Base-by-base conservation (phyloP, 23 tunicate genomes). In the Oikopleura dioica region DNA sequence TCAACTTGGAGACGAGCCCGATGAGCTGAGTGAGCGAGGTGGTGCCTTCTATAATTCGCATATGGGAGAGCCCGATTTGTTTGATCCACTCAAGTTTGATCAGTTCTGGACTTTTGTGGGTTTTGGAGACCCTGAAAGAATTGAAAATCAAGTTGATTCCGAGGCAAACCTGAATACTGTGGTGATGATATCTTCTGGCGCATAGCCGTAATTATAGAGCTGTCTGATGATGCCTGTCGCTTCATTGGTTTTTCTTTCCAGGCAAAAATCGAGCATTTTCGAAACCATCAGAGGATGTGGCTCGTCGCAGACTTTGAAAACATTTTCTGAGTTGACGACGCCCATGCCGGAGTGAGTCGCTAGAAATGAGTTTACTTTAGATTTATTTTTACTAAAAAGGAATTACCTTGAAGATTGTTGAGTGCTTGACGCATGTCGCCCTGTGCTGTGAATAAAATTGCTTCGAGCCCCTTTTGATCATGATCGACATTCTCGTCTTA, bases 231-330 rank as follows among this genome's bases (percentile, higher is more conserved):
- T 76, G 69, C 36, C 31, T 36, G 24, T 67, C 34, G 82, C 95
- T 77, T 89, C 96, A 79, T 89, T 89, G 24, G 82, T 36, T 36
- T 82, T 77, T 37, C 83, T 83, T 36, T 79, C 86, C 35, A 81
- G 78, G 38, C 96, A 89, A 69, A 84, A 69, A 75, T 89, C 87
- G 28, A 89, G 86, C 96, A 89, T 89, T 29, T 79, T 81, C 38
- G 84, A 84, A 28, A 89, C 77, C 59, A 89, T 37, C 81, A 89
- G 35, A 0, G 96, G 96, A 79, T 89, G 96, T 24, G 96, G 96
- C 59, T 89, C 96, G 37, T 89, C 96, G 75, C 96, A 89, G 33
- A 89, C 96, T 82, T 89, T 89, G 79, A 84, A 89, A 35, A 89
- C 96, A 82, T 89, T 89, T 0, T 84, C 86, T 35, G 83, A 81